A percentile compares a stretch with the other conserved stretches of the same genome.
Conservation (phyloP, 2,888 invertebrate genomes). For the Allygus modestus region DNA sequence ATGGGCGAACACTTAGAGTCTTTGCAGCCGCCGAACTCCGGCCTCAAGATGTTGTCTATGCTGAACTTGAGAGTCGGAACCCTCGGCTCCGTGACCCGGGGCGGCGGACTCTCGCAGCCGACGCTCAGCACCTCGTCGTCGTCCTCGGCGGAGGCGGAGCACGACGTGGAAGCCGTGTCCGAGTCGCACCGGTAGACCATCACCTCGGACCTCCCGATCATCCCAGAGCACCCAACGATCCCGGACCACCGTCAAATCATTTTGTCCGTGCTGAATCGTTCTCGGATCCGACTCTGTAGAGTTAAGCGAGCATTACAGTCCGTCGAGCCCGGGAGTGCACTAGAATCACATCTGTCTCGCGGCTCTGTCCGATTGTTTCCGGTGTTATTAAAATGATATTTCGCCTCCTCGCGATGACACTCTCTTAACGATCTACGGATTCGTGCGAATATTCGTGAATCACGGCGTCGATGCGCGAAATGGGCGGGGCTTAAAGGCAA, state of each 20-base stretch:
- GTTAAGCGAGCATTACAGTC: background rate
- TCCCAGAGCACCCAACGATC: background rate
- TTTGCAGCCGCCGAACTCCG: conserved; percentile 87
- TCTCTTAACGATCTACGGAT: background rate
- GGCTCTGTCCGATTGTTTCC: background rate
- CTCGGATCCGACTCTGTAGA: too few relatives aligned
- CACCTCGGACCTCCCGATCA: conserved; percentile 29
- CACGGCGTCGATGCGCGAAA: background rate
- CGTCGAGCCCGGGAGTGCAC: background rate
- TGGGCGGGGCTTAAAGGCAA: conserved; percentile 58
- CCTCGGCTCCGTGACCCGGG: conserved; percentile 70
- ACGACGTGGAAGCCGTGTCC: conserved; percentile 60
- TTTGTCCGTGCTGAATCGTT: background rate
- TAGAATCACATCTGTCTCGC: conserved; percentile 27
- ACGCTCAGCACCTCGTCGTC: conserved; percentile 90
- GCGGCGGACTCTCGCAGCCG: conserved; percentile 84
- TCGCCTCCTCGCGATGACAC: conserved; percentile 2
- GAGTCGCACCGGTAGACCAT: conserved; percentile 34
- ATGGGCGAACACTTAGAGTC: conserved; percentile 59
- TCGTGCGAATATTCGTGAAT: conserved; percentile 10
- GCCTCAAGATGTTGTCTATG: conserved; percentile 91
- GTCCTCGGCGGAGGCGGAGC: conserved; percentile 70
- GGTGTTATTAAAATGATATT: background rate
- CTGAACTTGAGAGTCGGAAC: conserved; percentile 83
- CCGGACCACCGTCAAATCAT: conserved; percentile 32